phyloP scores from a whole-genome alignment of 2,797 vertebrate genomes.

The Enteromius argenteus region DNA sequence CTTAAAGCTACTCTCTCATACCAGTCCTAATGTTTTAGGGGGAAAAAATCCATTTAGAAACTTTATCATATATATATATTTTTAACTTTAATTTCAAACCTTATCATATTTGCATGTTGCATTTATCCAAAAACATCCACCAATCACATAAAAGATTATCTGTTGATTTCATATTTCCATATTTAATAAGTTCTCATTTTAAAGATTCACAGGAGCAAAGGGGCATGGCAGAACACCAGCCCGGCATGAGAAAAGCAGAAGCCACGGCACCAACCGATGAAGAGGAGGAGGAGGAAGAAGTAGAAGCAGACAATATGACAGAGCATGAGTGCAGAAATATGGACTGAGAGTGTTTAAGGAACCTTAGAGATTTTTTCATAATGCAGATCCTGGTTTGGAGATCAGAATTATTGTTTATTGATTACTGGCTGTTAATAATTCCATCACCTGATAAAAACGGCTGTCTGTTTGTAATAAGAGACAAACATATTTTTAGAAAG shows the following conservation, averaged over 20 bases:
- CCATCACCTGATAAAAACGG: not conserved
- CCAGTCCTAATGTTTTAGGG: no score
- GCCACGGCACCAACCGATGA: slow-evolving; percentile 34
- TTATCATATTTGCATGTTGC: not conserved
- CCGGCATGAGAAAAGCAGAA: slow-evolving; percentile 3
- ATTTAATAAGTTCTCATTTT: not conserved
- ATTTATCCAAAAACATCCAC: not conserved
- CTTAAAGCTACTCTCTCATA: not conserved
- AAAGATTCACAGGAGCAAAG: slow-evolving; percentile 50
- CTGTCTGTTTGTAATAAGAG: not conserved
- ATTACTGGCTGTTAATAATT: not conserved
- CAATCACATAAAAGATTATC: not conserved
- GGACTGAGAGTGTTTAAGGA: slow-evolving; percentile 42
- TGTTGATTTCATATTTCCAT: not conserved
- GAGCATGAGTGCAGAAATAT: slow-evolving; percentile 33
- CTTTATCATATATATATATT: not conserved
- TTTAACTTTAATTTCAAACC: not conserved
- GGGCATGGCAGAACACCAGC: not conserved
- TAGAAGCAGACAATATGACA: slow-evolving; percentile 21
- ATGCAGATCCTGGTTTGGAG: slow-evolving; percentile 31
- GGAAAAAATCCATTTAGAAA: not conserved
- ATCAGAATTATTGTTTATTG: slow-evolving; percentile 13
- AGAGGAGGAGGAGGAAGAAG: slow-evolving; percentile 20
- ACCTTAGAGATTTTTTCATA: slow-evolving; percentile 7
- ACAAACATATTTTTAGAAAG: not conserved